Conservation (phyloP, 2,797 vertebrate genomes). For the Sibirionetta formosa region DNA sequence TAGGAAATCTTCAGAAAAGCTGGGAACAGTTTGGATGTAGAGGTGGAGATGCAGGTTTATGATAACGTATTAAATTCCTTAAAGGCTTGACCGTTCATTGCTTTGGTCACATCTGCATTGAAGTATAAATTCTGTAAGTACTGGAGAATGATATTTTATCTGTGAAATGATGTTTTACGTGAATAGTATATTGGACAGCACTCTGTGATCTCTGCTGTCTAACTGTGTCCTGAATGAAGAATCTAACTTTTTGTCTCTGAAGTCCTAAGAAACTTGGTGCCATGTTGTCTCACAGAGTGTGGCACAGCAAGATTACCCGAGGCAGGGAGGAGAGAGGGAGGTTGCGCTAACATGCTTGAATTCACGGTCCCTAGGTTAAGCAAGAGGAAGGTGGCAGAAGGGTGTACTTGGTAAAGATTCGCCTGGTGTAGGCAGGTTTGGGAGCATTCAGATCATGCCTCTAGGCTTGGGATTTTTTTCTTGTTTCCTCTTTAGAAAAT, state of each 20-base stretch:
- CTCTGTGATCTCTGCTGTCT: background rate
- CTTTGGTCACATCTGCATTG: background rate
- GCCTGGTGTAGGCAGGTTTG: slow-evolving; percentile 24
- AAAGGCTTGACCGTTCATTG: background rate
- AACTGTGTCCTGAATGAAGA: background rate
- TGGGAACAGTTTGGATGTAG: background rate
- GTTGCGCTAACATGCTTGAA: background rate
- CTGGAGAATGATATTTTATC: background rate
- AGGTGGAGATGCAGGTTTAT: background rate
- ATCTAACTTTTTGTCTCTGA: background rate
- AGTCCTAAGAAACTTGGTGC: background rate
- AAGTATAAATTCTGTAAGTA: background rate
- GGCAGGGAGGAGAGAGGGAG: background rate
- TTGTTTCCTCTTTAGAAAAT: slow-evolving; percentile 58
- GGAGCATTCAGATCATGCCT: slow-evolving; percentile 24
- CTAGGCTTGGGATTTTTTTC: slow-evolving; percentile 46
- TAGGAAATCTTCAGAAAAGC: background rate
- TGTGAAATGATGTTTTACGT: background rate
- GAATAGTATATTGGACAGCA: background rate
- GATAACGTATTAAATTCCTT: background rate
- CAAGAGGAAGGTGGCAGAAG: background rate
- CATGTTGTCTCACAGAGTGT: background rate
- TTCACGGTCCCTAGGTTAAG: background rate
- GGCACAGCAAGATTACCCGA: background rate
- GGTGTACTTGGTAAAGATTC: background rate